A percentile compares a stretch with the other conserved stretches of the same genome.
phyloP scores from a whole-genome alignment of 2,113 vertebrate genomes.

The Carassius gibelio region DNA sequence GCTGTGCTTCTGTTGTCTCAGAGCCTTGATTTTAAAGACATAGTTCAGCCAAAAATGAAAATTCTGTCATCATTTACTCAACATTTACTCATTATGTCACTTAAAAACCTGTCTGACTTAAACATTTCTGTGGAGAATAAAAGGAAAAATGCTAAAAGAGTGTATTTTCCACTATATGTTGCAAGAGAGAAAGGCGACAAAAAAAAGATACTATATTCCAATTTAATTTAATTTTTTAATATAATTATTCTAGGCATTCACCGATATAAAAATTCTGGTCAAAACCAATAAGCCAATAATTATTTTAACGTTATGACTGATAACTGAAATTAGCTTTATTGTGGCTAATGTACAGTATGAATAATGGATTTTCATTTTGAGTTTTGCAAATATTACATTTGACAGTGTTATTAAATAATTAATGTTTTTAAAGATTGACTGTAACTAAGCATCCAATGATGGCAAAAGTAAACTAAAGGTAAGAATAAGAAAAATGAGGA shows the following conservation, averaged over 20 bases:
- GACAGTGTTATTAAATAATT: no score
- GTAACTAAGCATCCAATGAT: neutral
- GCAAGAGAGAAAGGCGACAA: no score
- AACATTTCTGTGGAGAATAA: neutral
- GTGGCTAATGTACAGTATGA: neutral
- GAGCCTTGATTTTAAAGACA: neutral
- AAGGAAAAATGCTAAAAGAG: neutral
- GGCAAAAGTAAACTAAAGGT: neutral
- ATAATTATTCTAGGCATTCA: no score
- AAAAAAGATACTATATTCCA: no score
- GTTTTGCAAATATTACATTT: neutral
- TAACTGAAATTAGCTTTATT: neutral
- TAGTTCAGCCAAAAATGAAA: neutral
- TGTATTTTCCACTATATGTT: no score
- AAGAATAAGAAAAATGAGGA: neutral
- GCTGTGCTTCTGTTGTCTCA: constrained; percentile 7
- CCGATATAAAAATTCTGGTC: neutral
- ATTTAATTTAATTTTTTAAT: no score
- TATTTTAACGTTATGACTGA: neutral
- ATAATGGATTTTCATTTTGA: neutral
- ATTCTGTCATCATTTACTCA: constrained; percentile 5
- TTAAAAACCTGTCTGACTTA: neutral
- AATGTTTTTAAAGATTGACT: neutral
- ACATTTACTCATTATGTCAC: neutral
- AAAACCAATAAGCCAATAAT: neutral